These are phyloP conservation scores for Euleptes europaea DNA, from an alignment of 2,113 vertebrate species.

Conservation along the genomic window DNA sequence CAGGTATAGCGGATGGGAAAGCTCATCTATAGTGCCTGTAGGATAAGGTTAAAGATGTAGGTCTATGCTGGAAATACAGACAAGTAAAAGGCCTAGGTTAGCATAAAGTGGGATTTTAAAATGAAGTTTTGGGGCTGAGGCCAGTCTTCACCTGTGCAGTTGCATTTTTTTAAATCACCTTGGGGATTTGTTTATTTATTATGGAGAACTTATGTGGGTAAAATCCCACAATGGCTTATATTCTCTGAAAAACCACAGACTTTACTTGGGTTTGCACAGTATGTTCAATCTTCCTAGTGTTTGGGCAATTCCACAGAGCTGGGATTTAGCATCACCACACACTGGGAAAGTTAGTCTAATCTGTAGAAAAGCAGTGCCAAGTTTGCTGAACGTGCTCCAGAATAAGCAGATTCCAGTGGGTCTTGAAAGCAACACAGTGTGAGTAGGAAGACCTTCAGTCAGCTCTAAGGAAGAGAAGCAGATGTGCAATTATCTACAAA, in stretches of 20 bases:
- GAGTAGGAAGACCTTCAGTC: not conserved
- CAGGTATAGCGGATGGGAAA: not conserved
- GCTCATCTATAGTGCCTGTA: not conserved
- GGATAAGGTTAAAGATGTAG: not conserved
- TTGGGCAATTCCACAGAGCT: not conserved
- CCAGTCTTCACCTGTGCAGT: not conserved
- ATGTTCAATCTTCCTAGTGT: not conserved
- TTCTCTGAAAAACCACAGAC: not conserved
- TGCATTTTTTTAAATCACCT: not conserved
- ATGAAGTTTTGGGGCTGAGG: not conserved
- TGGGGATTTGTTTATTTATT: not conserved
- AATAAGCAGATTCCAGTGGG: slow-evolving; percentile 1
- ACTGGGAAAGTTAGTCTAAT: not conserved
- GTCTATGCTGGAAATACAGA: not conserved
- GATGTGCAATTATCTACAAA: not conserved
- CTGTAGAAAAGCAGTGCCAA: not conserved
- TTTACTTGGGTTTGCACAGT: not conserved
- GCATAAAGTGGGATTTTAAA: not conserved
- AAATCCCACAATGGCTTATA: not conserved
- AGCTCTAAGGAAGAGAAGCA: not conserved
- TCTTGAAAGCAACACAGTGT: not conserved
- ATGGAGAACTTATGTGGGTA: not conserved
- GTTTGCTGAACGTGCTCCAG: slow-evolving; percentile 3
- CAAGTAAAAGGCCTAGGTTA: not conserved
- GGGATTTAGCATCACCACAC: not conserved